These are phyloP conservation scores for Taurulus bubalis DNA, from an alignment of 2,113 vertebrate genomes.

Conservation along the genomic window DNA sequence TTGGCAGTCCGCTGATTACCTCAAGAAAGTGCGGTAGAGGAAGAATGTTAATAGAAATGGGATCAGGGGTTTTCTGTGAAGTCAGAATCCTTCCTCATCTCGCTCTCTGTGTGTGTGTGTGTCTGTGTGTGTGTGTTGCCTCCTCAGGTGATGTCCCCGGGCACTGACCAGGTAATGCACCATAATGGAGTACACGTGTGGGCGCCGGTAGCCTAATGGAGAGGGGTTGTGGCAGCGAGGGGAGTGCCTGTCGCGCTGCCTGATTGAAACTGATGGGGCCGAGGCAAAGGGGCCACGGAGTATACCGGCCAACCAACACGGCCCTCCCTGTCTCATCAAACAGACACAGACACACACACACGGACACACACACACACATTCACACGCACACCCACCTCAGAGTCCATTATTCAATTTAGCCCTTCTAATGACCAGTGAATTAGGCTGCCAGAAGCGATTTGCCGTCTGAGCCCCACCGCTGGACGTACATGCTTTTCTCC, in stretches of 20 bases:
- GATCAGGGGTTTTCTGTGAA: conserved; percentile 41
- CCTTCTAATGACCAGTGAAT: conserved; percentile 83
- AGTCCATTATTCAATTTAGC: conserved; percentile 86
- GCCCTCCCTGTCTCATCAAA: conserved; percentile 52
- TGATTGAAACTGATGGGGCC: conserved; percentile 84
- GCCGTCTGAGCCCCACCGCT: conserved; percentile 67
- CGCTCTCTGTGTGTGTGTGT: background rate
- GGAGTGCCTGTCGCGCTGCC: conserved; percentile 75
- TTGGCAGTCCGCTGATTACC: conserved; percentile 77
- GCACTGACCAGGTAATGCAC: conserved; percentile 71
- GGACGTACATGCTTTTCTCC: conserved; percentile 59
- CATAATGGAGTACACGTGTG: conserved; percentile 80
- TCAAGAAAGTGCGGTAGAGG: conserved; percentile 35
- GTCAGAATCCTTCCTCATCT: conserved; percentile 8
- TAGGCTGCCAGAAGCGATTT: conserved; percentile 84
- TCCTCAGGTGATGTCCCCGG: conserved; percentile 50
- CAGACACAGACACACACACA: conserved; percentile 8
- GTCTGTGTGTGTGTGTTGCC: background rate
- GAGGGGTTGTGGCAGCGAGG: conserved; percentile 65
- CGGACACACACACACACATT: background rate
- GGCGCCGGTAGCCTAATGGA: conserved; percentile 73
- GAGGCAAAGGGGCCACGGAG: conserved; percentile 64
- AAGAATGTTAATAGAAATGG: conserved; percentile 73
- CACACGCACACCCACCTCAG: conserved; percentile 35
- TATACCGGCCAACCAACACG: conserved; percentile 53